These are phyloP conservation scores for Pandemis corylana DNA, from an alignment of 2,888 invertebrate genomes.

Conservation along the genomic window DNA sequence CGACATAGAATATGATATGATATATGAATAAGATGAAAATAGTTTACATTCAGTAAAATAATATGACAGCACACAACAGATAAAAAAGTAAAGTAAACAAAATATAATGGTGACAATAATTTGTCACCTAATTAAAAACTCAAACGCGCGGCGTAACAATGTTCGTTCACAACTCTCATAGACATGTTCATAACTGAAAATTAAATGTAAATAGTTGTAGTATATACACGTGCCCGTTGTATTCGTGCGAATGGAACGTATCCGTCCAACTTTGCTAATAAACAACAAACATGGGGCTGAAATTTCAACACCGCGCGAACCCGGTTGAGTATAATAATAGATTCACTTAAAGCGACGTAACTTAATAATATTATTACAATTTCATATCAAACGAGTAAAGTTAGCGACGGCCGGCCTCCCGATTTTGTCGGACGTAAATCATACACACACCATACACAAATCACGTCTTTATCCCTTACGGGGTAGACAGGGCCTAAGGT, in stretches of 20 bases:
- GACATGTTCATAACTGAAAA: conserved; percentile 9
- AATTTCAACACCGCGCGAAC: conserved; percentile 16
- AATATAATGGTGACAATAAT: too few relatives aligned
- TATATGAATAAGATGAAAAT: too few relatives aligned
- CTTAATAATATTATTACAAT: conserved; percentile 1
- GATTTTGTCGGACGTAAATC: too few relatives aligned
- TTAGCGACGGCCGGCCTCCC: neutral
- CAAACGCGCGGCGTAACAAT: neutral
- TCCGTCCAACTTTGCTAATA: conserved; percentile 28
- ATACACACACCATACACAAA: too few relatives aligned
- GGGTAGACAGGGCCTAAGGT: too few relatives aligned
- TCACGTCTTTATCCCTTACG: too few relatives aligned
- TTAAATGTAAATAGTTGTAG: conserved; percentile 24
- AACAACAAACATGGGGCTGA: conserved; percentile 21
- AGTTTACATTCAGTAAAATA: too few relatives aligned
- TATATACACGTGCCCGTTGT: conserved; percentile 2
- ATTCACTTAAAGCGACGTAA: neutral
- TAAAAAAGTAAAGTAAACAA: too few relatives aligned
- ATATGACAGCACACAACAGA: too few relatives aligned
- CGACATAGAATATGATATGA: too few relatives aligned
- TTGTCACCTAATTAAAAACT: neutral
- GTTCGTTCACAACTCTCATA: conserved; percentile 4
- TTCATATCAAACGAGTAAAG: neutral
- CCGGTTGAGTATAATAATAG: neutral
- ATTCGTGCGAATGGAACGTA: neutral